Evolutionary conservation across 2,888 invertebrate species (phyloP).

Genomic region (Diploptera punctata): DNA sequence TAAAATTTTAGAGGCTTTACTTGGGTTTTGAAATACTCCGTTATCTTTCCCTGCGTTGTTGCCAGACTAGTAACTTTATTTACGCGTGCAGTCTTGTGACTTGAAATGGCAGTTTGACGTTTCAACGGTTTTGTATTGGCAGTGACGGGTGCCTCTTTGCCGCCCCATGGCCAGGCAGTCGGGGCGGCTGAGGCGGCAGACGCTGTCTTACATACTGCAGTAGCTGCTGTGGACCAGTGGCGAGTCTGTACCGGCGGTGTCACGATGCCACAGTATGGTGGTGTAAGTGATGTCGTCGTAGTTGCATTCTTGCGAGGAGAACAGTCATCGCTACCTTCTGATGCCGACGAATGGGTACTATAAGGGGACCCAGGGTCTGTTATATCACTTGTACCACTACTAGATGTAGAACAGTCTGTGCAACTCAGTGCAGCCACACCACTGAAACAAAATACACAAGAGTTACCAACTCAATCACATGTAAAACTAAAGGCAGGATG

Average conservation of each 20-base stretch:
- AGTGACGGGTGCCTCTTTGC: constrained; percentile 54
- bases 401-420: constrained; percentile 56
- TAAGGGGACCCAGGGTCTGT: constrained; percentile 87
- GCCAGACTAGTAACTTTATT: constrained; percentile 43
- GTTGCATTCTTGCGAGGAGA: constrained; percentile 32
- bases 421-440: constrained; percentile 84
- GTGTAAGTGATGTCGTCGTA: constrained; percentile 56
- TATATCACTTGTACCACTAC: constrained; percentile 75
- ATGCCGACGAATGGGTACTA: constrained; percentile 60
- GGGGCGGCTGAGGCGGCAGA: constrained; percentile 26
- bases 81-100: constrained; percentile 37
- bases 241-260: constrained; percentile 12
- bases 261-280: constrained; percentile 11
- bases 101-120: constrained; percentile 35
- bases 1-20: constrained; percentile 67
- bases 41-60: constrained; percentile 75
- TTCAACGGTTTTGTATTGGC: constrained; percentile 32
- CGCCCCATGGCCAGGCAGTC: constrained; percentile 49
- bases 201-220: constrained; percentile 23
- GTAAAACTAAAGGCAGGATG: too few species aligned
- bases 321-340: constrained; percentile 40
- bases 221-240: constrained; percentile 10
- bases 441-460: constrained; percentile 64
- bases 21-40: constrained; percentile 84
- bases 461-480: background rate